Conservation (phyloP, 2,888 invertebrate species). For the Troides aeacus region DNA sequence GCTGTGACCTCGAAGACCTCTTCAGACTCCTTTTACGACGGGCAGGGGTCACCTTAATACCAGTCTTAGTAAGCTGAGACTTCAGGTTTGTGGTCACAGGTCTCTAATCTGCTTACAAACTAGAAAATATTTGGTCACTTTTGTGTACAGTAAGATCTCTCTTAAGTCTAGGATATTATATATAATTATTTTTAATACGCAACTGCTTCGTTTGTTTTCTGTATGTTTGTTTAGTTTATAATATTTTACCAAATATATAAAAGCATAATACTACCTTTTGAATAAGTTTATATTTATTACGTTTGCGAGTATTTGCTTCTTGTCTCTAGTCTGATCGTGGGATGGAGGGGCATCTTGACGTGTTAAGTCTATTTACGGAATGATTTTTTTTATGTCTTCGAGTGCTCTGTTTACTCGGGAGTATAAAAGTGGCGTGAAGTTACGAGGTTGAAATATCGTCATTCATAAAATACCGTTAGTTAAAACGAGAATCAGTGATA, state of each 20-base stretch:
- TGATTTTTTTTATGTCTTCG: not conserved
- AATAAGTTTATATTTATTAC: constrained; percentile 34
- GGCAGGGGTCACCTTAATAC: too few species aligned
- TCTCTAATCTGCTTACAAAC: too few species aligned
- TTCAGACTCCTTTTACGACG: too few species aligned
- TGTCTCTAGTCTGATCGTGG: constrained; percentile 58
- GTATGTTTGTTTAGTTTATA: constrained; percentile 29
- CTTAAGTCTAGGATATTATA: not conserved
- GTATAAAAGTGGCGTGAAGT: not conserved
- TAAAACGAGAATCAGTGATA: too few species aligned
- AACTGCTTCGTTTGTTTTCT: too few species aligned
- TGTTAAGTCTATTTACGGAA: constrained; percentile 31
- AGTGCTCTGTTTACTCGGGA: not conserved
- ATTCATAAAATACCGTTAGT: constrained; percentile 19
- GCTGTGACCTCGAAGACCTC: too few species aligned
- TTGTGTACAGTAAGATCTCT: not conserved
- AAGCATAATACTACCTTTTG: constrained; percentile 39
- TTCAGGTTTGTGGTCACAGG: too few species aligned
- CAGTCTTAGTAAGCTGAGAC: too few species aligned
- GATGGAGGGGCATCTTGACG: constrained; percentile 60
- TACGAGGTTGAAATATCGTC: constrained; percentile 14
- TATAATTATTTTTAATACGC: too few species aligned
- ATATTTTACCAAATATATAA: constrained; percentile 57
- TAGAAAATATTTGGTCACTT: too few species aligned
- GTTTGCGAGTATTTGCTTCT: constrained; percentile 62